Base-by-base conservation (phyloP, 1,140 invertebrate genomes). In the Atopsyche davidsoni region DNA sequence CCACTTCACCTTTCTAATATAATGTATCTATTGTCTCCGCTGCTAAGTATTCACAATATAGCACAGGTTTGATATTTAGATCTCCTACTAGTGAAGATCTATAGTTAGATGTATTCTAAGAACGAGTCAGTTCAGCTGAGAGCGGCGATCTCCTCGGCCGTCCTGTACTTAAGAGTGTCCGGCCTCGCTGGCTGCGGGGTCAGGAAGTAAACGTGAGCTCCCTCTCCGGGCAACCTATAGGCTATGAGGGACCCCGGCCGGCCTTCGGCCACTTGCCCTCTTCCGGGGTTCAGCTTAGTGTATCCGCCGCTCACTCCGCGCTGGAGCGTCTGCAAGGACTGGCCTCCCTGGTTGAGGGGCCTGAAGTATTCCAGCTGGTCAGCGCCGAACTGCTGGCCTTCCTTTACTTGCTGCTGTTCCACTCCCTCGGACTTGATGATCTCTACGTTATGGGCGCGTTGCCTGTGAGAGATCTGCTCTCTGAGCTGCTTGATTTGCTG, bases 161-260 rank as follows among this genome's bases (percentile, higher is more conserved):
- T 48, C 61, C 75, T 54, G 69, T 67, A 64, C 59, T 72, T 55
- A 61, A 68, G 50, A 56, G 68, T 57, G 60, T 72, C 39, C 51
- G 57, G 60, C 40, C 59, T 71, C 19, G 72, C 70, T 3, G 78
- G 70, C 60, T 84, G 83, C 2, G 85, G 85, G 28, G 85, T 84
- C 25, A 87, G 64, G 70, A 86, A 86, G 62, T 87, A 87, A 60
- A 87, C 83, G 66, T 86, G 83, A 0, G 82, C 82, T 1, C 76
- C 80, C 25, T 76, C 76, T 0, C 82, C 83, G 0, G 84, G 84
- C 19, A 87, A 63, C 51, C 78, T 67, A 62, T 85, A 86, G 0
- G 81, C 79, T 48, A 85, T 80, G 52, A 79, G 79, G 10, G 80
- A 78, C 1, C 75, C 75, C 16, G 68, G 66, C 48, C 69, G 62